Evolutionary conservation across 2,888 invertebrate species (phyloP).

Genomic region (Drosophila formosana): DNA sequence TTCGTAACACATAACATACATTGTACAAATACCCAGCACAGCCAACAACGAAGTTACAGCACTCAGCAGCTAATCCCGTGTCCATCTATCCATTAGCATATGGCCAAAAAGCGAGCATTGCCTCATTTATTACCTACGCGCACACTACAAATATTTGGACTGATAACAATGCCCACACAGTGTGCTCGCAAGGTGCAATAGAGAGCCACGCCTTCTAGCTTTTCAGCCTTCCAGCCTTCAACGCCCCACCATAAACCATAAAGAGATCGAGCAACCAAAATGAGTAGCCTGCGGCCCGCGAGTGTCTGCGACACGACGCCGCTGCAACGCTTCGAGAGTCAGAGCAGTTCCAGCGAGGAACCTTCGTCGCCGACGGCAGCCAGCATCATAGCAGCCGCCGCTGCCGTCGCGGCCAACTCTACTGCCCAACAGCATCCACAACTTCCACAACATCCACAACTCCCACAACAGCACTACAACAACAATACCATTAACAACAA

Average conservation of each 20-base stretch:
- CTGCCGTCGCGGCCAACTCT: constrained; percentile 35
- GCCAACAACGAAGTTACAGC: neutral
- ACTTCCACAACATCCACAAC: constrained; percentile 24
- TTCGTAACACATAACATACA: neutral
- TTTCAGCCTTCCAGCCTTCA: neutral
- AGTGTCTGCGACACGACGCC: constrained; percentile 82
- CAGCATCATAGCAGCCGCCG: constrained; percentile 53
- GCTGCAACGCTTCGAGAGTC: constrained; percentile 78
- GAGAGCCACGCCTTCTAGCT: constrained; percentile 21
- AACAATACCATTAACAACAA: constrained; percentile 67
- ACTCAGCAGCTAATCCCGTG: constrained; percentile 10
- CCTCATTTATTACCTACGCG: constrained; percentile 34
- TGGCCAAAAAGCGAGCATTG: constrained; percentile 24
- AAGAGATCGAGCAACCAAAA: constrained; percentile 22
- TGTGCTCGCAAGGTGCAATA: constrained; percentile 58
- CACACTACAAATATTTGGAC: constrained; percentile 65
- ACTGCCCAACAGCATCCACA: constrained; percentile 21
- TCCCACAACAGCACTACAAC: constrained; percentile 28
- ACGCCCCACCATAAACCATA: constrained; percentile 3
- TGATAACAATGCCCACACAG: constrained; percentile 68
- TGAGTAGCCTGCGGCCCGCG: constrained; percentile 74
- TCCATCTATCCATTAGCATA: constrained; percentile 65
- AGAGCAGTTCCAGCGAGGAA: constrained; percentile 81
- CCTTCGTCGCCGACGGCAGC: constrained; percentile 78
- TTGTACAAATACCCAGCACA: constrained; percentile 20